Percentiles rank a stretch among this genome's conserved stretches.
These are phyloP conservation scores for Pocillopora damicornis DNA, from an alignment of 64 coral and sea anemone species.

Conservation along the genomic window DNA sequence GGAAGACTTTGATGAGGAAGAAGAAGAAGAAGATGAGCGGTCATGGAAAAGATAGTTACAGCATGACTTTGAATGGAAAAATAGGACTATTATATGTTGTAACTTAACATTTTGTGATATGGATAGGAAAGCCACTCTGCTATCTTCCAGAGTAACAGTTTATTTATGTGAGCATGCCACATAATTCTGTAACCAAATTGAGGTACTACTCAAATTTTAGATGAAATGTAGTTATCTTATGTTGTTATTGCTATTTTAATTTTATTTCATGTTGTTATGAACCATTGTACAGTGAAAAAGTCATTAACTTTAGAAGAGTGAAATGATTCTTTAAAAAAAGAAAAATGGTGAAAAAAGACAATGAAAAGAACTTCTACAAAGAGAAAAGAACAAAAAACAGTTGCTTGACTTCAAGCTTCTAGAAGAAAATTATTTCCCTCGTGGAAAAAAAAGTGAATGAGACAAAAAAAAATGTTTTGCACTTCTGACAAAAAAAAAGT, in stretches of 20 bases:
- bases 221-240: neutral
- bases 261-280: slow-evolving; percentile 20
- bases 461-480: slow-evolving; percentile 22
- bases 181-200: neutral
- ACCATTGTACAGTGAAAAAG: neutral
- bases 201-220: too few species aligned
- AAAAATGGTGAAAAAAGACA: slow-evolving; percentile 19
- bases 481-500: neutral
- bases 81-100: neutral
- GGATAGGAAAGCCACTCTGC: neutral
- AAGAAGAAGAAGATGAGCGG: slow-evolving; percentile 63
- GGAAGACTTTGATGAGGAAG: slow-evolving; percentile 74
- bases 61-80: neutral
- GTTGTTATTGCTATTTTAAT: neutral
- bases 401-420: slow-evolving; percentile 30
- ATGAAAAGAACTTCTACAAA: slow-evolving; percentile 21
- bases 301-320: neutral
- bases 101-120: neutral
- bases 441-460: neutral
- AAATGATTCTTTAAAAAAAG: slow-evolving; percentile 9
- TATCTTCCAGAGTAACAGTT: neutral
- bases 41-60: slow-evolving; percentile 58
- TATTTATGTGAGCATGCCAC: neutral
- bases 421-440: slow-evolving; percentile 3
- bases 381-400: slow-evolving; percentile 9